Percentiles rank a stretch among this genome's conserved stretches.
Conservation (phyloP, 2,797 vertebrate genomes). For the Macrochelys suwanniensis region DNA sequence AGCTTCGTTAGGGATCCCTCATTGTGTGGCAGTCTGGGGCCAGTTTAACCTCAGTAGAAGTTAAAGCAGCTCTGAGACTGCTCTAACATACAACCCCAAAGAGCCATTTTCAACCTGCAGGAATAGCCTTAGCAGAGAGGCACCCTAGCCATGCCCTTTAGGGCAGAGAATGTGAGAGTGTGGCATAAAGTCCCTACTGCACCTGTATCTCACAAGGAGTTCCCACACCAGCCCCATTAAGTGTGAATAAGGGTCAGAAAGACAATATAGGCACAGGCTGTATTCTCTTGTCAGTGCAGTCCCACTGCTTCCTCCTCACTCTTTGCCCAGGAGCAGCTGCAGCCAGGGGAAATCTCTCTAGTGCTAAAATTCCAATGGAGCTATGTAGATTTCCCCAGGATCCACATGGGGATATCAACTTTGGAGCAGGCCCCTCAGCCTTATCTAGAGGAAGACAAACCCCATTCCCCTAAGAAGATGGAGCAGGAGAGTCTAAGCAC, state of each 20-base stretch:
- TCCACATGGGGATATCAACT: too few species aligned
- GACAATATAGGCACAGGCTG: background rate
- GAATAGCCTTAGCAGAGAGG: background rate
- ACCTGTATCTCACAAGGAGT: background rate
- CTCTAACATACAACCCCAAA: background rate
- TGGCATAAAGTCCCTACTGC: background rate
- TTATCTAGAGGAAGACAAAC: background rate
- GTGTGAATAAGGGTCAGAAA: background rate
- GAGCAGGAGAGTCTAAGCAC: background rate
- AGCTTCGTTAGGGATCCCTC: background rate
- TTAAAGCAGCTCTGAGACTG: background rate
- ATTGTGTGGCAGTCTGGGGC: background rate
- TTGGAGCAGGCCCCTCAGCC: too few species aligned
- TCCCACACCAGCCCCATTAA: background rate
- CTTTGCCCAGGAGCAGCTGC: background rate
- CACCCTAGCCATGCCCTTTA: background rate
- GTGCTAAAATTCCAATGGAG: background rate
- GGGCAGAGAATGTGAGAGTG: background rate
- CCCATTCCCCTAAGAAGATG: background rate
- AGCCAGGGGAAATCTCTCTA: background rate
- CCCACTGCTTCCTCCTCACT: background rate
- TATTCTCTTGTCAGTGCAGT: background rate
- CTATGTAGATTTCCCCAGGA: background rate
- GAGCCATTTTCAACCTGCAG: background rate
- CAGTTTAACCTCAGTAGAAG: background rate